Evolutionary conservation across 2,888 invertebrate genomes (phyloP).

Genomic region (Neoaliturus tenellus): DNA sequence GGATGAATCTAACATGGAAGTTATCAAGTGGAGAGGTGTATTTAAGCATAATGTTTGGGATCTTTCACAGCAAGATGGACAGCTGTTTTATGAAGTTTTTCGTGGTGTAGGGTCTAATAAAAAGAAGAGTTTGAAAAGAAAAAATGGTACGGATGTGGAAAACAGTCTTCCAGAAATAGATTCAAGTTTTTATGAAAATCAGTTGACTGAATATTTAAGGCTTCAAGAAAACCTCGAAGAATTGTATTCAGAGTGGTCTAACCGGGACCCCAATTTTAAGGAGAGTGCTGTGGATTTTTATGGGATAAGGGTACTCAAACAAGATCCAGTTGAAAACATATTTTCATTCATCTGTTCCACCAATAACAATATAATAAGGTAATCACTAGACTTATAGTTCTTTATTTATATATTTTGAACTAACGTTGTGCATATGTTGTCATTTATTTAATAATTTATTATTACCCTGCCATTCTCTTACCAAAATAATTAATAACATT

Average conservation of each 20-base stretch:
- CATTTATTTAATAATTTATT: no score
- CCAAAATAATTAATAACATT: no score
- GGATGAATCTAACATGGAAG: neutral
- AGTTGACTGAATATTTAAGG: constrained; percentile 85
- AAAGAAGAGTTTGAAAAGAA: neutral
- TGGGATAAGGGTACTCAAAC: constrained; percentile 93
- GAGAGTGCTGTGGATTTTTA: constrained; percentile 80
- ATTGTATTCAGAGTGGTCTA: constrained; percentile 84
- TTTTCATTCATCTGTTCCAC: constrained; percentile 98
- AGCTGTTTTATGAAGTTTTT: neutral
- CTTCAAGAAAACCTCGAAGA: constrained; percentile 81
- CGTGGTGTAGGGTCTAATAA: neutral
- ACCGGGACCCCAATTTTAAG: constrained; percentile 84
- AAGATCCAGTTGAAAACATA: constrained; percentile 94
- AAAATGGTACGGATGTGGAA: neutral
- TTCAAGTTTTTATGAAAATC: constrained; percentile 72
- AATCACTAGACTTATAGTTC: no score
- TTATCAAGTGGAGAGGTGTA: constrained; percentile 12
- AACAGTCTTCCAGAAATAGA: neutral
- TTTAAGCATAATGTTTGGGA: constrained; percentile 19
- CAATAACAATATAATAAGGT: constrained; percentile 96
- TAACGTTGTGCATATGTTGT: no score
- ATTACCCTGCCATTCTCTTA: no score
- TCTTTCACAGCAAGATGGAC: neutral
- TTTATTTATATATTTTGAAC: no score